These are phyloP conservation scores for Thomomys bottae DNA, from an alignment of 2,113 vertebrate species.

Conservation along the genomic window DNA sequence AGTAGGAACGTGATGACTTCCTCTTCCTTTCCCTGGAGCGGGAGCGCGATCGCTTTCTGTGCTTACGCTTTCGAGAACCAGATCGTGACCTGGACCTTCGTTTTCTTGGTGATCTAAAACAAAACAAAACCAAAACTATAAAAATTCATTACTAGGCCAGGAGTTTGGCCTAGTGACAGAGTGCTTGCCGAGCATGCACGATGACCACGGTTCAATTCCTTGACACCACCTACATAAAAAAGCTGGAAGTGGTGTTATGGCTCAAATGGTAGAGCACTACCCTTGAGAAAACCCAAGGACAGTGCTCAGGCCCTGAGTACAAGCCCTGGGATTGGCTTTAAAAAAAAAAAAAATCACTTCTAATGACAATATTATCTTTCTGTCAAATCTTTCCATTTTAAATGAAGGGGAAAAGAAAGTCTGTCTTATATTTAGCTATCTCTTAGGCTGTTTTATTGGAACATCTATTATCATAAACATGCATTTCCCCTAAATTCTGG, in stretches of 20 bases:
- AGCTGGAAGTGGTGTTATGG: no score
- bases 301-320: no score
- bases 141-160: no score
- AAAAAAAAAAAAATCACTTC: slow-evolving; percentile 31
- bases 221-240: no score
- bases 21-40: slow-evolving; percentile 97
- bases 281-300: no score
- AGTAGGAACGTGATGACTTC: slow-evolving; percentile 96
- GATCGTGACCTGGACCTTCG: slow-evolving; percentile 96
- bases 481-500: neutral
- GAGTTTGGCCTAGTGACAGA: no score
- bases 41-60: slow-evolving; percentile 96
- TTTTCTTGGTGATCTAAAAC: slow-evolving; percentile 94
- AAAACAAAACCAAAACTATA: neutral
- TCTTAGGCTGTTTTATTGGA: no score
- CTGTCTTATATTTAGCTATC: neutral
- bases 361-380: neutral
- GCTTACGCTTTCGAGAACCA: slow-evolving; percentile 97
- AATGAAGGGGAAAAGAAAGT: neutral
- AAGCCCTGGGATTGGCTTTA: no score
- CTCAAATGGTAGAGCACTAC: no score
- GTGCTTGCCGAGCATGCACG: no score
- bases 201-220: no score
- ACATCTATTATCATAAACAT: neutral
- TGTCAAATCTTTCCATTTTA: neutral